Evolutionary conservation across 2,797 vertebrate genomes (phyloP), one percentile per base, ranked within the genome.

Genomic region (Hypotaenidia philippensis): DNA sequence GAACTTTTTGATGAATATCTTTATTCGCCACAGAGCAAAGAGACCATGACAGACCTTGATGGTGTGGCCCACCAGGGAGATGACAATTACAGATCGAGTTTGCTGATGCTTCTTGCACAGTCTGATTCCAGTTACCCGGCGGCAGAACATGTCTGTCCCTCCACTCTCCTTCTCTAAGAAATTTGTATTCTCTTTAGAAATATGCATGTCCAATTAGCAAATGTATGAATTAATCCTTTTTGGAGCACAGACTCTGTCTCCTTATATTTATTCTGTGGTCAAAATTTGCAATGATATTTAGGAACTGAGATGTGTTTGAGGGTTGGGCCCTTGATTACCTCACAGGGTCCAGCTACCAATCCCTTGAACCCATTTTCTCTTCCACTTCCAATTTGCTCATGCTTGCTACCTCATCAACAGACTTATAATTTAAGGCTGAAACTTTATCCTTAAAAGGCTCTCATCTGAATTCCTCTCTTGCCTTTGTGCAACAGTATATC

Each of bases 1-100:
- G 55, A 93, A 70, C 34, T 92, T 90, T 95, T 89, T 92, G 78
- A 96, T 95, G 80, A 96, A 96, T 96, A 82, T 83, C 77, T 89
- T 80, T 64, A 57, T 55, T 94, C 1, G 0, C 56, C 47, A 57
- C 18, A 70, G 90, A 95, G 92, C 59, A 90, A 93, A 93, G 83
- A 72, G 80, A 94, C 64, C 91, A 56, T 93, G 74, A 94, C 85
- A 81, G 80, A 83, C 45, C 60, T 91, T 94, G 89, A 77, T 0
- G 2, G 38, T 26, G 53, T 79, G 70, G 77, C 80, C 86, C 80
- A 89, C 91, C 70, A 45, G 87, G 76, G 63, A 80, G 56, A 95
- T 84, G 88, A 77, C 68, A 89, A 87, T 89, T 95, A 90, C 74
- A 94, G 74, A 92, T 60, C 36, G 32, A 44, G 50, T 72, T 76